These are phyloP conservation scores for Hassar affinis DNA, from an alignment of 2,113 vertebrate genomes.

Conservation along the genomic window DNA sequence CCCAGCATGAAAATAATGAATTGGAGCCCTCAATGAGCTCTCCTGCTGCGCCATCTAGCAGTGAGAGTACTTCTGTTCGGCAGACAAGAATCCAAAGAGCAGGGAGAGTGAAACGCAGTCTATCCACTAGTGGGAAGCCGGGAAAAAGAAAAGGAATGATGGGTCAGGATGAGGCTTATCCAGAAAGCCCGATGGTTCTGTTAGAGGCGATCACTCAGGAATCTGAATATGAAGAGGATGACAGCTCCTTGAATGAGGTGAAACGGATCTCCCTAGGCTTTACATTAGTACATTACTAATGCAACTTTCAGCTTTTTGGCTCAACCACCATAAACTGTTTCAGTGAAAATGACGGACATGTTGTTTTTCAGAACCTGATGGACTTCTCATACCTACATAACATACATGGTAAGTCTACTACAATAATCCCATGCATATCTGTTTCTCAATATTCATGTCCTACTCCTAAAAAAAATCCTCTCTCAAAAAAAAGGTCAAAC, in stretches of 20 bases:
- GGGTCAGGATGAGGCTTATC: background rate
- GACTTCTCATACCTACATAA: slow-evolving; percentile 20
- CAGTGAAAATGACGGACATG: background rate
- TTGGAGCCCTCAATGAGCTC: background rate
- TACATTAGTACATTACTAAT: slow-evolving; percentile 1
- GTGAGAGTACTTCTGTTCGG: background rate
- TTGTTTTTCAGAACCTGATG: slow-evolving; percentile 8
- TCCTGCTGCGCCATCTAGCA: background rate
- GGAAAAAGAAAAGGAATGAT: background rate
- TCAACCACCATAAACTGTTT: background rate
- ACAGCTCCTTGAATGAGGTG: slow-evolving; percentile 17
- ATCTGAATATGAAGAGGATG: slow-evolving; percentile 5
- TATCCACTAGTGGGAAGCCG: background rate
- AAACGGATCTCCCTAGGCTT: background rate
- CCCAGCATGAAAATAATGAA: background rate
- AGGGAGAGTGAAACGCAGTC: slow-evolving; percentile 5
- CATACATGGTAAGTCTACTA: slow-evolving; percentile 27
- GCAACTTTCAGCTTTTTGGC: background rate
- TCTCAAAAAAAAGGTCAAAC: slow-evolving; percentile 27
- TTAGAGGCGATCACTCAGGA: background rate
- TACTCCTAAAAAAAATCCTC: background rate
- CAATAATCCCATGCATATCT: background rate
- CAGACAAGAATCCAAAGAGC: slow-evolving; percentile 10
- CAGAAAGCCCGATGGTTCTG: background rate
- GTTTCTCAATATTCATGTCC: background rate